Base-by-base conservation (phyloP, 2,113 vertebrate genomes). In the Sphaerodactylus townsendi region DNA sequence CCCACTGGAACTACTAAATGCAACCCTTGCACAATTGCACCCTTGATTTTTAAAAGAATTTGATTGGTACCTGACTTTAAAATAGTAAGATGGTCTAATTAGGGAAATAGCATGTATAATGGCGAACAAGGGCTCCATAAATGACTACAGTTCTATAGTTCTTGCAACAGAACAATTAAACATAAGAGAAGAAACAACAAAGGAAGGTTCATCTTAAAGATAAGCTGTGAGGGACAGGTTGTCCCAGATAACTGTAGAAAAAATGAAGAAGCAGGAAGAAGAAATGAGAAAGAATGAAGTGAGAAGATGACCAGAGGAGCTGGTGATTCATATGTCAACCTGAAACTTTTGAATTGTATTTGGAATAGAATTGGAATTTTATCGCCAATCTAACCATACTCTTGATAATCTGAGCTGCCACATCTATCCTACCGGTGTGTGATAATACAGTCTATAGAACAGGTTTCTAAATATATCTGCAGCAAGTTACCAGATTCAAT, bases 401-500 rank as follows among this genome's bases (percentile, higher is more conserved):
- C 39, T 87, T 17, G 3, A 1, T 79, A 83, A 25, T 89, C 53
- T n/a, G 35, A 90, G 39, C 33, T 86, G 66, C 65, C 87, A 85
- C 4, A 74, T 81, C 68, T 82, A 76, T 41, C 53, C 50, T 44
- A 2, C 1, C 46, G 76, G 59, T 88, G 41, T 82, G 53, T 73
- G 81, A 77, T 81, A 92, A 77, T 56, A 74, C 0, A 83, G 39
- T 80, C 84, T 78, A 85, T 77, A 81, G 75, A 64, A 64, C 86
- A 30, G 15, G 5, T 68, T 88, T 88, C 19, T 89, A 91, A 90
- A 86, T 85, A 23, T 88, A 70, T 48, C 86, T 89, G 28, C n/a
- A 91, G 13, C 81, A 77, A 83, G 76, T 87, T 90, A 89, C 87
- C 81, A 91, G 79, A 89, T 91, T 92, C 86, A 88, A 79, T 90